Evolutionary conservation across 2,797 vertebrate species (phyloP).

Genomic region (Calcarius lapponicus): DNA sequence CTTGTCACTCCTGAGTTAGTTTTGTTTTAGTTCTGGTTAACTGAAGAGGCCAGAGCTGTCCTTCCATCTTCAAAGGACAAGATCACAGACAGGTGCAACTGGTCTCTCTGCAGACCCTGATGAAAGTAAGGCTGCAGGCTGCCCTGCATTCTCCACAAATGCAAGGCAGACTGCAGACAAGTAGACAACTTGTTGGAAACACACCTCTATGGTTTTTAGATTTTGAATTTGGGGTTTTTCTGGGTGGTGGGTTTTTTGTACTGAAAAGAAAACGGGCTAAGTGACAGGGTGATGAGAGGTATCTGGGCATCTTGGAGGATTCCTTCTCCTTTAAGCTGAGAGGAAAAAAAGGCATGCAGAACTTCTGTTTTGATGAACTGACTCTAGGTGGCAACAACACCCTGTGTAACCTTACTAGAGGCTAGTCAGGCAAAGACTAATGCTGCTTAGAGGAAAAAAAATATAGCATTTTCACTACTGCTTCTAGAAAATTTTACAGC

Average conservation of each 20-base stretch:
- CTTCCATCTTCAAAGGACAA: not conserved
- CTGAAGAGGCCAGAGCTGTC: not conserved
- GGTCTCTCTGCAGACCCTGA: not conserved
- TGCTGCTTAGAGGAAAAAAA: not conserved
- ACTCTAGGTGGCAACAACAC: slow-evolving; percentile 74
- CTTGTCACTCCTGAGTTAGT: not conserved
- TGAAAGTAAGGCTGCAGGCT: not conserved
- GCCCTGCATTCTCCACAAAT: not conserved
- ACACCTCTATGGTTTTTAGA: fast-evolving
- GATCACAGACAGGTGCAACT: not conserved
- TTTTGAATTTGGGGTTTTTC: fast-evolving
- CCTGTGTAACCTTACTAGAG: not conserved
- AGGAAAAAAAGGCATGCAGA: not conserved
- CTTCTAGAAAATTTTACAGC: slow-evolving; percentile 27
- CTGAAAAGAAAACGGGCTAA: not conserved
- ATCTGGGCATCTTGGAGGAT: not conserved
- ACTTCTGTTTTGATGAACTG: not conserved
- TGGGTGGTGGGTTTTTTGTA: not conserved
- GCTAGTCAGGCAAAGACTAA: not conserved
- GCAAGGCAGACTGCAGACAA: not conserved
- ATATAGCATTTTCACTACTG: not conserved
- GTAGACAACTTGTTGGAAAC: not conserved
- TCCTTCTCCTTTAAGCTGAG: not conserved
- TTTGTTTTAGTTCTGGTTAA: not conserved
- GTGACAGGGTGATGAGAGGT: not conserved